Percentiles rank a stretch among this genome's conserved stretches.
These are phyloP conservation scores for Hystrix brachyura DNA, from an alignment of 2,113 vertebrate genomes.

Conservation along the genomic window DNA sequence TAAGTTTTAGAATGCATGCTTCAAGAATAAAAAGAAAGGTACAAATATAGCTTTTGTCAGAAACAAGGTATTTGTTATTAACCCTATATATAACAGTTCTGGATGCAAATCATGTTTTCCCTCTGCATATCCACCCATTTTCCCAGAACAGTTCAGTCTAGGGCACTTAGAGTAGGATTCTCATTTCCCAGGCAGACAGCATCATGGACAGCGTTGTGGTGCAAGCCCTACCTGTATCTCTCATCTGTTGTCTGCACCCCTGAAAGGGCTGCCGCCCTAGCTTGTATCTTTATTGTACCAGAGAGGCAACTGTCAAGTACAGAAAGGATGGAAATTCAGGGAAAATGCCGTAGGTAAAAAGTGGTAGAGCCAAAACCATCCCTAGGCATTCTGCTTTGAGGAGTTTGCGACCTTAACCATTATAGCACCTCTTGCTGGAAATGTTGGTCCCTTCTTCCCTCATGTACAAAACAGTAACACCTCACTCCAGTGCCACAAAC, in stretches of 20 bases:
- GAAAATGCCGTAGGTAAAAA: background rate
- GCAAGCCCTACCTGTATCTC: background rate
- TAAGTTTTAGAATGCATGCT: background rate
- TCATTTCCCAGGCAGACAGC: background rate
- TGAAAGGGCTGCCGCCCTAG: background rate
- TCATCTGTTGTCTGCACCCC: background rate
- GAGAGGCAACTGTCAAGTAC: background rate
- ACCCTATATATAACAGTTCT: constrained; percentile 1
- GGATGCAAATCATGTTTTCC: background rate
- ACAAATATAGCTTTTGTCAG: constrained; percentile 33
- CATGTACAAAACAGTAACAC: background rate
- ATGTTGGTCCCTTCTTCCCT: background rate
- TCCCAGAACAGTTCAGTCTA: background rate
- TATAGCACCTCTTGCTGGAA: background rate
- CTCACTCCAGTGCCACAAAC: background rate
- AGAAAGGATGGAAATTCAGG: background rate
- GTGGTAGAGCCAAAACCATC: background rate
- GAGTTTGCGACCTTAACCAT: background rate
- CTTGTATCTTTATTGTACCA: background rate
- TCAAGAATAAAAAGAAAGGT: constrained; percentile 55
- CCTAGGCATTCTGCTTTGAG: background rate
- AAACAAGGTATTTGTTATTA: constrained; percentile 46
- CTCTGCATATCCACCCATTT: constrained; percentile 21
- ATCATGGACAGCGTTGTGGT: background rate
- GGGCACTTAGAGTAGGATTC: background rate